phyloP scores from a whole-genome alignment of 2,797 vertebrate genomes.

The Emydoidea blandingii region DNA sequence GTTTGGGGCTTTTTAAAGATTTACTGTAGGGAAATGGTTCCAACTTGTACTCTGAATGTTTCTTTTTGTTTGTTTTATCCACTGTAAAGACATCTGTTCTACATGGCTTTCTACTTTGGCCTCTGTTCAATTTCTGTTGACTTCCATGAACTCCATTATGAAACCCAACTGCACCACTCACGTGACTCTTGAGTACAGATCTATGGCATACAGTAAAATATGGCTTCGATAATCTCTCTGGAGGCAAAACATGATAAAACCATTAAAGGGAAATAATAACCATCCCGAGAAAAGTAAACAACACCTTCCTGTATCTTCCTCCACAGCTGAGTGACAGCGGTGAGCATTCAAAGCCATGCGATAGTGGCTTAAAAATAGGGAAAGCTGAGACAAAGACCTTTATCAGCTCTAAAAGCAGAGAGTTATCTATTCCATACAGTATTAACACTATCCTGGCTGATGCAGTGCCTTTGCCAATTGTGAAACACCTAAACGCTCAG shows the following conservation, averaged over 20 bases:
- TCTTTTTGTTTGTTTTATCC: slow-evolving; percentile 68
- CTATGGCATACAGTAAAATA: neutral
- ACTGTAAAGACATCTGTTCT: slow-evolving; percentile 60
- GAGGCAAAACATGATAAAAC: neutral
- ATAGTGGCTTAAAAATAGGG: slow-evolving; percentile 45
- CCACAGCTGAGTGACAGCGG: slow-evolving; percentile 4
- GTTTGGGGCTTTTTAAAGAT: slow-evolving; percentile 52
- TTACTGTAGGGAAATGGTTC: slow-evolving; percentile 41
- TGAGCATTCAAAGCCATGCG: neutral
- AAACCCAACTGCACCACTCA: slow-evolving; percentile 31
- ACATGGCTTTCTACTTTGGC: slow-evolving; percentile 53
- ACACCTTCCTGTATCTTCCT: slow-evolving; percentile 26
- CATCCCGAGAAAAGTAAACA: slow-evolving; percentile 13
- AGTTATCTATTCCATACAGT: neutral
- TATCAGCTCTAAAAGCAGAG: neutral
- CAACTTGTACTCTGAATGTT: slow-evolving; percentile 31
- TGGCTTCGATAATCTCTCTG: neutral
- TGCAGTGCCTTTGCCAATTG: neutral
- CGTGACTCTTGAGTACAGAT: slow-evolving; percentile 6
- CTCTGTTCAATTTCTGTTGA: slow-evolving; percentile 37
- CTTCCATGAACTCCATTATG: slow-evolving; percentile 54
- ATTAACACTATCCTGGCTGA: neutral
- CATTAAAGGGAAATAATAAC: neutral
- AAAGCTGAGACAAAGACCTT: slow-evolving; percentile 31
- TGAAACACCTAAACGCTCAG: neutral